Evolutionary conservation across 2,888 invertebrate genomes (phyloP).

Genomic region (Synergus japonicus): DNA sequence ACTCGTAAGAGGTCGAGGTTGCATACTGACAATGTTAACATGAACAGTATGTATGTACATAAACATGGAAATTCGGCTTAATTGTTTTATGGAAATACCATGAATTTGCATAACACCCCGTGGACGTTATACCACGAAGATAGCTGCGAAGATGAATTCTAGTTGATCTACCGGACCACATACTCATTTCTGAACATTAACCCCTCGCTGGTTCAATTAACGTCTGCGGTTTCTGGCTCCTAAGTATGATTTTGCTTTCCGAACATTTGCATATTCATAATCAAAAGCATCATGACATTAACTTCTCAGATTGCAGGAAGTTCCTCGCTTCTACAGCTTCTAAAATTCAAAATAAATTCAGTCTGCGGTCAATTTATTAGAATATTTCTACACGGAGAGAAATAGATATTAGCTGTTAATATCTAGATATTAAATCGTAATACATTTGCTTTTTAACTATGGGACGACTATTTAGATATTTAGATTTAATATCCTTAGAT

Average conservation of each 20-base stretch:
- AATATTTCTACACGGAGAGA: too few species aligned
- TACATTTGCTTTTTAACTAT: too few species aligned
- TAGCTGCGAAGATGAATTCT: neutral
- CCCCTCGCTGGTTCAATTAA: neutral
- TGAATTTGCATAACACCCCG: neutral
- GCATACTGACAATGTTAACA: neutral
- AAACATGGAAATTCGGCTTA: neutral
- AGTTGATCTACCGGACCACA: neutral
- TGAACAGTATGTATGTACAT: conserved; percentile 1
- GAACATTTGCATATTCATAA: neutral
- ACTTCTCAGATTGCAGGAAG: neutral
- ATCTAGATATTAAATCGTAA: too few species aligned
- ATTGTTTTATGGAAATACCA: conserved; percentile 1
- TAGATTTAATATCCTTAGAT: too few species aligned
- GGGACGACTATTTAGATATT: too few species aligned
- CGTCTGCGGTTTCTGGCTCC: neutral
- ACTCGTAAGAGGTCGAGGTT: conserved; percentile 3
- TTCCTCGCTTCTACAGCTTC: neutral
- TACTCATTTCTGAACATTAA: neutral
- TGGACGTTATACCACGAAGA: neutral
- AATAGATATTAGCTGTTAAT: too few species aligned
- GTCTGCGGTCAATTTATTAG: too few species aligned
- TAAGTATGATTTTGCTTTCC: neutral
- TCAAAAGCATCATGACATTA: neutral
- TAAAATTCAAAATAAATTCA: too few species aligned